Conservation (phyloP, 2,797 vertebrate genomes). For the Neopelma chrysocephalum region DNA sequence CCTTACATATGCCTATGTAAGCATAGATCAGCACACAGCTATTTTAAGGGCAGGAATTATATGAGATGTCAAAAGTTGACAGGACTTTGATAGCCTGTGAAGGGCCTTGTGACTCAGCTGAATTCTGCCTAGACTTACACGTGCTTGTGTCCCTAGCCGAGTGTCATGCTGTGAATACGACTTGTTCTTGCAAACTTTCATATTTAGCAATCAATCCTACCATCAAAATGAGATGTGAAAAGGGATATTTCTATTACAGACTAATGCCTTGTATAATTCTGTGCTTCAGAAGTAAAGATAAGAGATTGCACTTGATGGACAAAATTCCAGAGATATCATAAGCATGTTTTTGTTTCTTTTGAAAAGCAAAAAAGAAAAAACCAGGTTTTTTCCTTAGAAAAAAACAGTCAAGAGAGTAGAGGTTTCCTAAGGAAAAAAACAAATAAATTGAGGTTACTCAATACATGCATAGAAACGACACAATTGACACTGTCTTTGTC, state of each 20-base stretch:
- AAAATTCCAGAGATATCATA: not conserved
- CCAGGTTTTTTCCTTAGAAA: not conserved
- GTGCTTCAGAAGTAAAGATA: not conserved
- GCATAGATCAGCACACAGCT: not conserved
- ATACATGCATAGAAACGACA: not conserved
- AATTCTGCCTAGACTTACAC: not conserved
- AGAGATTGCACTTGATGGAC: not conserved
- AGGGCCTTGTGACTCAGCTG: not conserved
- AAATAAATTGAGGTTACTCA: not conserved
- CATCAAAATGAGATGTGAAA: not conserved
- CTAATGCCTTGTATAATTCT: not conserved
- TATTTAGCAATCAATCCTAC: not conserved
- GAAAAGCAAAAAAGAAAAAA: too few relatives aligned
- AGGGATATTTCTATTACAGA: not conserved
- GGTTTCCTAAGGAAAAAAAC: not conserved
- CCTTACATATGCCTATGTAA: not conserved
- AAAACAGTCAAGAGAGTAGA: not conserved
- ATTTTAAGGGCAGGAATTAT: not conserved
- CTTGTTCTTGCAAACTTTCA: not conserved
- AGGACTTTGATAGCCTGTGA: not conserved
- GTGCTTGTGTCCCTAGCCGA: fast-evolving
- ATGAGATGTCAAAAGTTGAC: not conserved
- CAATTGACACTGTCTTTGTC: not conserved
- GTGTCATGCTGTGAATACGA: not conserved
- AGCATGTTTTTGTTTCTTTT: not conserved